A percentile compares a stretch with the other conserved stretches of the same genome.
Evolutionary conservation across 2,113 vertebrate genomes (phyloP).

Genomic region (Microtus pennsylvanicus): DNA sequence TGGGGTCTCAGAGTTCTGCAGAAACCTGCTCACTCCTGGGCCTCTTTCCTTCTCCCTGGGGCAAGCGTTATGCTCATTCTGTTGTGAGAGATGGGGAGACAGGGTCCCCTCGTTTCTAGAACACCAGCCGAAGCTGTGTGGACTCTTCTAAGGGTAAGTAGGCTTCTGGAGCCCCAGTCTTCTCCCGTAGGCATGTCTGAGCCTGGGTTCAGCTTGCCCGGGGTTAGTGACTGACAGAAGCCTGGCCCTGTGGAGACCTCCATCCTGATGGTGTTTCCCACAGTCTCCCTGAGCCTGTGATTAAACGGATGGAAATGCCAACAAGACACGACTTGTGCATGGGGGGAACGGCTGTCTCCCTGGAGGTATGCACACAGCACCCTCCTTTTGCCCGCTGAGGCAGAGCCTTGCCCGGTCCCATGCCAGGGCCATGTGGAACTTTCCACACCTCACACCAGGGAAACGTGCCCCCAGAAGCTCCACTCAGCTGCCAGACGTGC

Average conservation of each 20-base stretch:
- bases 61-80: not conserved
- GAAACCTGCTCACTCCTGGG: not conserved
- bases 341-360: constrained; percentile 66
- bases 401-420: constrained; percentile 42
- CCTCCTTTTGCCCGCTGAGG: not conserved
- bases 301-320: constrained; percentile 87
- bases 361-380: constrained; percentile 76
- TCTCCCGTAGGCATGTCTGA: constrained; percentile 76
- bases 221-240: constrained; percentile 57
- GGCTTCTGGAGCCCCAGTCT: not conserved
- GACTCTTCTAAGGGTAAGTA: not conserved
- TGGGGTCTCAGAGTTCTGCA: not conserved
- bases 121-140: not conserved
- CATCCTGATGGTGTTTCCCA: constrained; percentile 78
- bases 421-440: constrained; percentile 64
- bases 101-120: not conserved
- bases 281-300: constrained; percentile 84
- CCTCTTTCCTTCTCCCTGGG: not conserved
- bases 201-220: constrained; percentile 84
- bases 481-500: not conserved
- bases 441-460: constrained; percentile 46
- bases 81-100: not conserved
- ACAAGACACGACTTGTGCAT: constrained; percentile 84
- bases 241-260: constrained; percentile 80
- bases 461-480: constrained; percentile 40